Base-by-base conservation (phyloP, 2,797 vertebrate species). In the Alcedo atthis region DNA sequence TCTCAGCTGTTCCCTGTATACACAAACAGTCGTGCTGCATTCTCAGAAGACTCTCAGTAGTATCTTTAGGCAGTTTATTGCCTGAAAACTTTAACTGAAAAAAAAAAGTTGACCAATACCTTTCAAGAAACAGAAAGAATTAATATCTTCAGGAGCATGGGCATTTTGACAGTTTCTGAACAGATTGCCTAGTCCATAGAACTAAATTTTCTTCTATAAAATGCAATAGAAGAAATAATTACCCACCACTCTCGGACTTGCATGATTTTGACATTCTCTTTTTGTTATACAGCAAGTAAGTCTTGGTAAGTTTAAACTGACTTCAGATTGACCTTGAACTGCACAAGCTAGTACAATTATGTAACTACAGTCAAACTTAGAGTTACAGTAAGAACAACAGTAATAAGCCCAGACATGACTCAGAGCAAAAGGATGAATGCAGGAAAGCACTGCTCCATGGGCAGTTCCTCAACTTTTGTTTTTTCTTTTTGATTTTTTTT, bases 61-160 rank as follows among this genome's bases (percentile, higher is more conserved):
- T 93, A 18, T 77, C 71, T 75, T 70, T 62, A 58, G 49, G 30
- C 28, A 61, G 24, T n/a, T 64, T 89, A 59, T 42, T 89, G 67
- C 51, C 78, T 91, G 61, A 85, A 87, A 59, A 57, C 71, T 85
- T 91, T 92, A 73, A 67, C 57, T 74, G 55, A 74, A 92, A 80
- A 92, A 87, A 57, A 88, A 26, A 33, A 49, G 35, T 54, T 46
- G 30, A 12, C 21, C 62, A 90, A 59, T 42, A 28, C 10, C 57
- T 82, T 88, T 83, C 21, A 73, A n/a, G 24, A 74, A 83, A 26
- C 5, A 87, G 35, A 33, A 67, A 66, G 28, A 25, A 15, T 61
- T 46, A 80, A 33, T 69, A 45, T 87, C 61, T 87, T 90, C 54
- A 85, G 71, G 16, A 91, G 67, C 46, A 9, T 5, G 4, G 49